Evolutionary conservation across 92 coral and sea anemone genomes (phyloP).

Genomic region (Phenganax marumi): DNA sequence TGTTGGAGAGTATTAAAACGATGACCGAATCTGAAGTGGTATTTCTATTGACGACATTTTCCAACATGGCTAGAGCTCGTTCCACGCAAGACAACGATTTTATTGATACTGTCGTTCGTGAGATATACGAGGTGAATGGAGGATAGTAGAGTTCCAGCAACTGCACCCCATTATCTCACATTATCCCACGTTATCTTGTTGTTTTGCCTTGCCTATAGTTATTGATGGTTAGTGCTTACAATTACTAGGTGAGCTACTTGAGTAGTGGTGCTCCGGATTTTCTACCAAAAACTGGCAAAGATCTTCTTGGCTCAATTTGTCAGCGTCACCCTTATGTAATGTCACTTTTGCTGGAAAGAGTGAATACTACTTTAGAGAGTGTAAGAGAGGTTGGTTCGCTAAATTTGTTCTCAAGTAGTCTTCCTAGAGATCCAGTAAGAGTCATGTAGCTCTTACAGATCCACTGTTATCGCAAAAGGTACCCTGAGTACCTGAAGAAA

Average conservation of each 20-base stretch:
- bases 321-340: slow-evolving; percentile 77
- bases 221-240: too few relatives aligned
- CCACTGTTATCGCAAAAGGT: background rate
- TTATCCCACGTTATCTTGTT: background rate
- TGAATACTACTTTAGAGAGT: slow-evolving; percentile 63
- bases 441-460: background rate
- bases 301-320: slow-evolving; percentile 79
- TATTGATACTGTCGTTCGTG: slow-evolving; percentile 78
- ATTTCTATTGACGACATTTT: slow-evolving; percentile 88
- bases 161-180: background rate
- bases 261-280: slow-evolving; percentile 78
- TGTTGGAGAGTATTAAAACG: slow-evolving; percentile 31
- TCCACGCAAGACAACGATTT: slow-evolving; percentile 76
- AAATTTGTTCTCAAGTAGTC: background rate
- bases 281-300: slow-evolving; percentile 88
- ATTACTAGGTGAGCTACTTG: slow-evolving; percentile 71
- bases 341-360: slow-evolving; percentile 72
- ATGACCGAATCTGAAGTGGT: slow-evolving; percentile 93
- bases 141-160: too few relatives aligned
- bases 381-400: slow-evolving; percentile 72
- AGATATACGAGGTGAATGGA: slow-evolving; percentile 75
- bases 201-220: too few relatives aligned
- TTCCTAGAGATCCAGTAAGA: too few relatives aligned
- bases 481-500: background rate
- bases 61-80: slow-evolving; percentile 92